Percentiles rank a stretch among this genome's conserved stretches.
Conservation (phyloP, 2,113 vertebrate species). For the Ceuthmochares aereus region DNA sequence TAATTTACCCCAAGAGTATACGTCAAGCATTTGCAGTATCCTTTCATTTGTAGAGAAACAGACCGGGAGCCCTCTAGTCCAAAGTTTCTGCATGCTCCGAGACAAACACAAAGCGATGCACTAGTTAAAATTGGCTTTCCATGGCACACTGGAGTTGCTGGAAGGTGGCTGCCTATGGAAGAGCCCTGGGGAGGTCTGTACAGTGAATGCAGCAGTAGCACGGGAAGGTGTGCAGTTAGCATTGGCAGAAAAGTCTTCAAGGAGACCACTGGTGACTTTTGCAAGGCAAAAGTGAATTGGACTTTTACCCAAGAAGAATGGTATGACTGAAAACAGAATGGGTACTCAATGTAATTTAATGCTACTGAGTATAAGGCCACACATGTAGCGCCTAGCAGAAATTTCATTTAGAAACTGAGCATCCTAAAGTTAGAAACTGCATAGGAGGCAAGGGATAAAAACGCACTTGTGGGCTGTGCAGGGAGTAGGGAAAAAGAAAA, state of each 20-base stretch:
- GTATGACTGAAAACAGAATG: background rate
- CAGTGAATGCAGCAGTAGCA: fast-evolving
- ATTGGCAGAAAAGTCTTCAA: background rate
- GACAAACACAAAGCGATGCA: background rate
- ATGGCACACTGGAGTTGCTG: fast-evolving
- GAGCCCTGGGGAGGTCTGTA: background rate
- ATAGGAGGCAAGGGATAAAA: background rate
- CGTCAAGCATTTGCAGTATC: fast-evolving
- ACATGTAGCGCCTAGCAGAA: background rate
- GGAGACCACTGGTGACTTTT: background rate
- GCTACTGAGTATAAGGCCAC: background rate
- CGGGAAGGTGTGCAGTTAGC: background rate
- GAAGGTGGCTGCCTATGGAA: fast-evolving
- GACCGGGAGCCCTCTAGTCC: background rate
- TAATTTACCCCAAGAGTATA: background rate
- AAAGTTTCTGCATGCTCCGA: fast-evolving
- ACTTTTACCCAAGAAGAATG: background rate
- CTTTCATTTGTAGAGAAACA: background rate
- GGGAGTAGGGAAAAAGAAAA: background rate
- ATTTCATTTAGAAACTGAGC: background rate
- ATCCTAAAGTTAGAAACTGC: background rate
- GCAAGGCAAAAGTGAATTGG: background rate
- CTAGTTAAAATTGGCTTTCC: background rate
- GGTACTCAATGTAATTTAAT: fast-evolving
- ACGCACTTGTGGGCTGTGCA: background rate